A percentile compares a stretch with the other conserved stretches of the same genome.
Conservation (phyloP, 2,888 invertebrate species). For the Synergus laeviventris region DNA sequence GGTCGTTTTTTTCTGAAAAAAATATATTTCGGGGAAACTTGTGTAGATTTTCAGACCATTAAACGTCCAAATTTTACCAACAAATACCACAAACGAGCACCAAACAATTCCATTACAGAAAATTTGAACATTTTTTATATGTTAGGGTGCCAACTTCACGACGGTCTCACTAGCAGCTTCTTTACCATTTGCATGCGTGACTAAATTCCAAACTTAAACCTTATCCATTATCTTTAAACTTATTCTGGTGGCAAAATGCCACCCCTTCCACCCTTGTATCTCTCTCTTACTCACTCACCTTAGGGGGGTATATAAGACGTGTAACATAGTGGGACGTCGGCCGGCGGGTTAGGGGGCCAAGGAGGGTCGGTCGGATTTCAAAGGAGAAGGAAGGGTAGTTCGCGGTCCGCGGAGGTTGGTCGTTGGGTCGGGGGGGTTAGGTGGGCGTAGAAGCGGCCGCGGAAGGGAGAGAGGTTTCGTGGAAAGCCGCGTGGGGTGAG, state of each 20-base stretch:
- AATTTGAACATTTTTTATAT: no score
- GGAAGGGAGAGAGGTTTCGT: conserved; percentile 49
- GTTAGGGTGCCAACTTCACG: background rate
- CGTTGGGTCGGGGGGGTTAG: conserved; percentile 54
- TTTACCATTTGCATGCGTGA: background rate
- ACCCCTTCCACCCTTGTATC: background rate
- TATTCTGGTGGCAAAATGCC: background rate
- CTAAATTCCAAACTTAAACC: background rate
- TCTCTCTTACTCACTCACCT: background rate
- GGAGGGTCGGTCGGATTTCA: conserved; percentile 44
- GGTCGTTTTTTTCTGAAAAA: no score
- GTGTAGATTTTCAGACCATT: no score
- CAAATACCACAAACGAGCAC: no score
- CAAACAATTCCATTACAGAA: no score
- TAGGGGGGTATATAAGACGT: conserved; percentile 8
- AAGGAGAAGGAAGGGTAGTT: conserved; percentile 49
- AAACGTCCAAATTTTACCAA: no score
- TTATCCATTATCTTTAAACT: background rate
- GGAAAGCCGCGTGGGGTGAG: conserved; percentile 40
- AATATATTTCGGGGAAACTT: no score
- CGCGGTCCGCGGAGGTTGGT: conserved; percentile 44
- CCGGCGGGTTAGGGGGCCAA: conserved; percentile 14
- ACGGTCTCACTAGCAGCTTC: background rate
- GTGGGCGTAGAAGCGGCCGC: conserved; percentile 49
- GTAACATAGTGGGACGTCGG: conserved; percentile 19